These are phyloP conservation scores for Microplitis manilae DNA, from an alignment of 2,888 invertebrate species.

Conservation along the genomic window DNA sequence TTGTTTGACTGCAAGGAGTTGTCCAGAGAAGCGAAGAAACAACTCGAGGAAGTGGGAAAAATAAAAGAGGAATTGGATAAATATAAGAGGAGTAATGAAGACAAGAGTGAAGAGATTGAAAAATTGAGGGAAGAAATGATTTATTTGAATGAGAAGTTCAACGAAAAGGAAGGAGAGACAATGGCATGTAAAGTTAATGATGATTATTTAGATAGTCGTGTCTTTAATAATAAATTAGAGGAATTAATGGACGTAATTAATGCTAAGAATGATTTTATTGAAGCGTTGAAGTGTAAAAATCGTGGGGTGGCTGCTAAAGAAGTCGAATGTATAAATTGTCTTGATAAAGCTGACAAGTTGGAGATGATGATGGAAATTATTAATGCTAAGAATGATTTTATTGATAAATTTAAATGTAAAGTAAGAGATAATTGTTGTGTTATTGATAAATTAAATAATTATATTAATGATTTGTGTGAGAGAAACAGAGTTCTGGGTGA, in stretches of 20 bases:
- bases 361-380: slow-evolving; percentile 50
- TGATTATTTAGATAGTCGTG: not conserved
- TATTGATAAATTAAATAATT: slow-evolving; percentile 34
- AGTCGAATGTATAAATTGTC: not conserved
- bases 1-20: not conserved
- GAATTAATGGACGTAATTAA: slow-evolving; percentile 48
- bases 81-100: not conserved
- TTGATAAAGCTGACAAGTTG: slow-evolving; percentile 28
- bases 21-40: not conserved
- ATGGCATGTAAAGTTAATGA: not conserved
- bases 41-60: not conserved
- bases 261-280: slow-evolving; percentile 60
- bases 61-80: slow-evolving; percentile 14
- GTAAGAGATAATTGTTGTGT: slow-evolving; percentile 57
- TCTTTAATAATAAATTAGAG: slow-evolving; percentile 12
- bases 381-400: slow-evolving; percentile 53
- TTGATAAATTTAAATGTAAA: slow-evolving; percentile 72
- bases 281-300: slow-evolving; percentile 71
- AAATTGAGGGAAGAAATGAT: not conserved
- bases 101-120: not conserved
- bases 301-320: not conserved
- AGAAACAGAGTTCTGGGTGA: not conserved
- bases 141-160: not conserved
- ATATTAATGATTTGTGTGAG: slow-evolving; percentile 44
- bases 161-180: not conserved